Evolutionary conservation across 2,888 invertebrate genomes (phyloP), one percentile per base, ranked within the genome.

Genomic region (Malthinus flaveolus): DNA sequence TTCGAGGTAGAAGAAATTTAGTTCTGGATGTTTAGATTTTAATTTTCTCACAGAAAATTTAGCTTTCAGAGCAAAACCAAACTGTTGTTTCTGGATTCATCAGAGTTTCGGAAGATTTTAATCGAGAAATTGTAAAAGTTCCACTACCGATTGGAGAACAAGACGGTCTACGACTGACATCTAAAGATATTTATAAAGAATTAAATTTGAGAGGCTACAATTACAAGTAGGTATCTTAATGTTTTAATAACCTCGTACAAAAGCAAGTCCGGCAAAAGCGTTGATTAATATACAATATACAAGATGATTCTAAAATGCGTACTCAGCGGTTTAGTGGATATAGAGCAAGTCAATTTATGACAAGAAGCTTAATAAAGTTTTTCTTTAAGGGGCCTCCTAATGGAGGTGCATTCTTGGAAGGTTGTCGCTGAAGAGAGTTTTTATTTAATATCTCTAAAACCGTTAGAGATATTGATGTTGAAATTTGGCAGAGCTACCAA

Each of bases 181-280:
- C 37, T 12, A 46, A 59, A 37, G 59, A 59, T 33, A 39, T 59
- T 7, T 59, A 59, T 33, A 87, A 87, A 67, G 87, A 88, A 68
- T 72, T 90, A 31, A 81, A 85, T 63, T 78, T 90, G 0, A 80
- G 90, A 64, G 90, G 90, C 7, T 90, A 90, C 71, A 87, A 73
- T 55, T 75, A 76, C 53, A 71, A 60, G 75, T 73, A 63, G 61
- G 64, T 32, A 8, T 23, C 5, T 23, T 23, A 23, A 23, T 23
- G 2, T 23, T 23, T 23, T 3, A 5, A 5, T 2, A 23, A 23
- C 2, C n/a, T n/a, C n/a, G n/a, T n/a, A n/a, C n/a, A 1, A 0
- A 12, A 12, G 5, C n/a, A 7, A 11, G 7, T 12, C 7, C n/a
- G 4, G 34, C 34, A 34, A 34, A 12, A 11, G 1, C 9, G 1